These are phyloP conservation scores for Chloebia gouldiae DNA, from an alignment of 2,113 vertebrate species.

Conservation along the genomic window DNA sequence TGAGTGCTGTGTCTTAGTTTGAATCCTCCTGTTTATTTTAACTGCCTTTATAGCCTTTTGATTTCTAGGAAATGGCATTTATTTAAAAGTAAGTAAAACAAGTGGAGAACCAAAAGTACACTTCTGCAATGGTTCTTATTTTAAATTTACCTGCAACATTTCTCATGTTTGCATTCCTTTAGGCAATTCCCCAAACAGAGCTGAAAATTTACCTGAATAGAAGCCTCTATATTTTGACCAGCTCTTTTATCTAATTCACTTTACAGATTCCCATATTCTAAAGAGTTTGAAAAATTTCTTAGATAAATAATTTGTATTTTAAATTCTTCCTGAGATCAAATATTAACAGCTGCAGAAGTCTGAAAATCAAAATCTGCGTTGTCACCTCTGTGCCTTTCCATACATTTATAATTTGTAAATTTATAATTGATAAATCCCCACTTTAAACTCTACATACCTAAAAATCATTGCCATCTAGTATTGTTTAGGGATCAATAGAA, in stretches of 20 bases:
- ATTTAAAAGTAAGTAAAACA: not conserved
- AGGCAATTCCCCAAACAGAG: not conserved
- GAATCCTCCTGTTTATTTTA: not conserved
- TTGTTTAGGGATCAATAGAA: not conserved
- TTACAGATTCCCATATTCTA: not conserved
- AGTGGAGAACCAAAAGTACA: not conserved
- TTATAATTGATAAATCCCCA: not conserved
- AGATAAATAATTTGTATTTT: not conserved
- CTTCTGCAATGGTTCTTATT: not conserved
- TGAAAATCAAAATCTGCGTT: not conserved
- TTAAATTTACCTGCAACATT: not conserved
- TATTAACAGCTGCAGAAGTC: not conserved
- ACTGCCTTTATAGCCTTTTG: not conserved
- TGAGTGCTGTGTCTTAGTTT: not conserved
- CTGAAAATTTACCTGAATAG: not conserved
- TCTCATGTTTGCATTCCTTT: not conserved
- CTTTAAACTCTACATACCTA: not conserved
- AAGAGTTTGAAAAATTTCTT: not conserved
- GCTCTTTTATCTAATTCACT: not conserved
- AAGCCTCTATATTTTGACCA: not conserved
- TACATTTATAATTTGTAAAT: not conserved
- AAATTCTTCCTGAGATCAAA: not conserved
- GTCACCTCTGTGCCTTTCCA: not conserved
- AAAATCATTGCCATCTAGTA: not conserved
- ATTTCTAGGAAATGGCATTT: not conserved